Base-by-base conservation (phyloP, 2,888 invertebrate genomes). In the Sialis fuliginosa region DNA sequence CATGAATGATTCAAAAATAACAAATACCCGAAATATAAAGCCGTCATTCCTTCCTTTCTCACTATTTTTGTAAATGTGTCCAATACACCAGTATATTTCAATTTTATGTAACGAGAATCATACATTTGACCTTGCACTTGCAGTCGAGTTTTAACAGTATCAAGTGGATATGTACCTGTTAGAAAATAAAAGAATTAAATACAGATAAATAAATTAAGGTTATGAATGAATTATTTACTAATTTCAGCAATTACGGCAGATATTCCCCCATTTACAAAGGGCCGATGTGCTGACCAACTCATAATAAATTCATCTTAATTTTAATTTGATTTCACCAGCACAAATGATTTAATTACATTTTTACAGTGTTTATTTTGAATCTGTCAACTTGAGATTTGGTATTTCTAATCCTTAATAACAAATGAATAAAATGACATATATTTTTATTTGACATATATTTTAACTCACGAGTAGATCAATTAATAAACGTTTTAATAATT, bases 221-320 rank as follows among this genome's bases (percentile, higher is more conserved):
- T 44, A n/a, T n/a, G n/a, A n/a, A n/a, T n/a, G 35, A 43, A 45
- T 46, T 46, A 61, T 72, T 71, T 71, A 92, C 92, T 90, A 67
- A 88, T 86, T 74, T 95, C 93, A 48, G 93, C 93, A 55, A 85
- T 79, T 57, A 91, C 87, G 53, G 92, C 91, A 63, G 93, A 91
- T 56, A 91, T 64, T 54, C 93, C 93, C 64, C 93, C 93, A 71
- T 90, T 93, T 58, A 92, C 72, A 70, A 93, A 95, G 61, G 91
- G 91, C 68, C 88, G 22, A 22, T 22, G 22, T 22, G 22, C 22
- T 22, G 22, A 22, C 22, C 22, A 22, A 22, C 22, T 22, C 22
- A 22, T 22, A 22, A 22, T 22, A 22, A 22, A 22, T 22, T 2
- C 22, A 22, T 22, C 22, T 4, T 22, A 22, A 22, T 22, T 22